Percentiles rank a stretch among this genome's conserved stretches.
These are phyloP conservation scores for Dryobota labecula DNA, from an alignment of 2,888 invertebrate genomes.

Conservation along the genomic window DNA sequence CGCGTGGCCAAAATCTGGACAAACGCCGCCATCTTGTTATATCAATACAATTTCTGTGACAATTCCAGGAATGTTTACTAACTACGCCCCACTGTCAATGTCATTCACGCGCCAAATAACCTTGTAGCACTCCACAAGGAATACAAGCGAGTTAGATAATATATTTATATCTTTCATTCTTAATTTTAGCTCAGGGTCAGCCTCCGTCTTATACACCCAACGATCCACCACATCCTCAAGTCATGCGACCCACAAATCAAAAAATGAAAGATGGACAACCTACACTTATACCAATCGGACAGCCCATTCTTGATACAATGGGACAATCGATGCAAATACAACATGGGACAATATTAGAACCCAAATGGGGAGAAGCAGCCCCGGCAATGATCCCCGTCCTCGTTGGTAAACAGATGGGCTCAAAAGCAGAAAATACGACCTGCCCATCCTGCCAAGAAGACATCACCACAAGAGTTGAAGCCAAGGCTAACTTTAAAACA, in stretches of 20 bases:
- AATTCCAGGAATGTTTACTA: not conserved
- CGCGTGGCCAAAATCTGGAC: no score
- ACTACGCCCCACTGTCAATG: not conserved
- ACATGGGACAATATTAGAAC: slow-evolving; percentile 12
- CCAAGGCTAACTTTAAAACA: slow-evolving; percentile 14
- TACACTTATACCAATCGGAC: slow-evolving; percentile 8
- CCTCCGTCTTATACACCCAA: slow-evolving; percentile 66
- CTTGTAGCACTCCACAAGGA: not conserved
- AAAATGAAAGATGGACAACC: slow-evolving; percentile 17
- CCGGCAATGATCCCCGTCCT: slow-evolving; percentile 10
- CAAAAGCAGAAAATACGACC: slow-evolving; percentile 1
- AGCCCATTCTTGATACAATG: slow-evolving; percentile 15
- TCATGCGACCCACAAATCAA: slow-evolving; percentile 15
- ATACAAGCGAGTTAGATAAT: not conserved
- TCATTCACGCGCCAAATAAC: not conserved
- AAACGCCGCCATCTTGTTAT: not conserved
- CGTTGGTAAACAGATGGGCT: slow-evolving; percentile 20
- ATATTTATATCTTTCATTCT: not conserved
- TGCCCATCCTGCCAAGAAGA: slow-evolving; percentile 5
- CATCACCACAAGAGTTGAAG: slow-evolving; percentile 5
- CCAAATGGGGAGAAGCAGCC: not conserved
- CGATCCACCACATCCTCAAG: not conserved
- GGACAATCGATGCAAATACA: slow-evolving; percentile 27
- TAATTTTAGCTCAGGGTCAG: slow-evolving; percentile 38
- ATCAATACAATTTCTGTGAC: not conserved